Percentiles rank a stretch among this genome's conserved stretches.
Conservation (phyloP, 2,797 vertebrate species). For the Nyctalus aviator region DNA sequence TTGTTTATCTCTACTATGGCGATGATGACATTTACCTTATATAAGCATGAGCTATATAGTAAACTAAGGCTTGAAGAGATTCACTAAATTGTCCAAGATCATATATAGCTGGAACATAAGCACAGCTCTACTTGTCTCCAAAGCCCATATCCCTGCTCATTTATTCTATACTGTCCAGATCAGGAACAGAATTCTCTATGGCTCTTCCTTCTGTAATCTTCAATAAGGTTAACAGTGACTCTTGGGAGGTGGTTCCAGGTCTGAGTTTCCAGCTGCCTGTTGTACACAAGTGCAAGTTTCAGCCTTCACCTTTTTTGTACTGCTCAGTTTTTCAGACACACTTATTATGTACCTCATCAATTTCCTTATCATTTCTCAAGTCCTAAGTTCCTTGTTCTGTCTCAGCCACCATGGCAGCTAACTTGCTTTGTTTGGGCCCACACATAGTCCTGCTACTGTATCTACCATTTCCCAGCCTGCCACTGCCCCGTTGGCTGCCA, state of each 20-base stretch:
- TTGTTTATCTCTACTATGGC: neutral
- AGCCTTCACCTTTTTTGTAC: neutral
- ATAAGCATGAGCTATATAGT: neutral
- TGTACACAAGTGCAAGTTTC: neutral
- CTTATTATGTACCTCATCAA: neutral
- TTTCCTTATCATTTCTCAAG: neutral
- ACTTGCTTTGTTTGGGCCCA: slow-evolving; percentile 3
- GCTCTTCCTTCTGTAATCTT: slow-evolving; percentile 36
- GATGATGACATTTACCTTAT: neutral
- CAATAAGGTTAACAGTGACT: neutral
- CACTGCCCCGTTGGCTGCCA: neutral
- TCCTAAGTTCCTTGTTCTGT: neutral
- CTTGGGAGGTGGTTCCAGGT: neutral
- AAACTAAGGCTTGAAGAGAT: slow-evolving; percentile 23
- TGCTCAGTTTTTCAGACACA: neutral
- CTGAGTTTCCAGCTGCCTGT: neutral
- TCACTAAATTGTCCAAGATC: neutral
- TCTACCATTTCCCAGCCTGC: neutral
- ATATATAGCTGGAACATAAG: neutral
- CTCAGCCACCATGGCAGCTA: neutral
- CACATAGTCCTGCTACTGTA: neutral
- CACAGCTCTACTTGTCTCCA: slow-evolving; percentile 22
- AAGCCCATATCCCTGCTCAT: neutral
- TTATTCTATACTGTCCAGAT: neutral
- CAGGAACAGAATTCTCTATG: neutral